These are phyloP conservation scores for Neelides folsomi DNA, from an alignment of 2,888 invertebrate species.

Conservation along the genomic window DNA sequence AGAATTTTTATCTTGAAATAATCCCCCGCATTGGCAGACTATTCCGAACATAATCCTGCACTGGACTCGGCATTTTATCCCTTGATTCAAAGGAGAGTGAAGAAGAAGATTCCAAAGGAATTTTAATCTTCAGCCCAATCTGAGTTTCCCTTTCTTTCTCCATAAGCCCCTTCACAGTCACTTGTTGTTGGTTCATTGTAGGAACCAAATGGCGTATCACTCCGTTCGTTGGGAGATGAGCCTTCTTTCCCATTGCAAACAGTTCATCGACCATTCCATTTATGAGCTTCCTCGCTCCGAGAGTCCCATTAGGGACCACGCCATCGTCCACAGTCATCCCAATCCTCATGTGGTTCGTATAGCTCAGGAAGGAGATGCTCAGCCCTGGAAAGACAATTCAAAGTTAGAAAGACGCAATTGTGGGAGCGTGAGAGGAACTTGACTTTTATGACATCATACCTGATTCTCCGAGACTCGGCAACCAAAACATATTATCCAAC, in stretches of 20 bases:
- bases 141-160: too few species aligned
- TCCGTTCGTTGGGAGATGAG: neutral
- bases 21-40: too few species aligned
- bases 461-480: slow-evolving; percentile 24
- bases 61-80: too few species aligned
- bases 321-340: slow-evolving; percentile 25
- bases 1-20: too few species aligned
- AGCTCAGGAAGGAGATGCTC: slow-evolving; percentile 25
- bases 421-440: too few species aligned
- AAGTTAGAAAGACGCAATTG: neutral
- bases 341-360: slow-evolving; percentile 20
- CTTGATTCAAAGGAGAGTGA: too few species aligned
- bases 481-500: slow-evolving; percentile 29
- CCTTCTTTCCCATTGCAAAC: neutral
- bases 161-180: too few species aligned
- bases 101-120: too few species aligned
- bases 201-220: neutral
- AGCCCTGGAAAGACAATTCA: slow-evolving; percentile 14
- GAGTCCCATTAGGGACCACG: slow-evolving; percentile 16
- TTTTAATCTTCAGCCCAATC: too few species aligned
- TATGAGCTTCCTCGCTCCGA: slow-evolving; percentile 16
- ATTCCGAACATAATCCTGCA: too few species aligned
- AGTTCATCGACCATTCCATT: slow-evolving; percentile 17
- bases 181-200: too few species aligned
- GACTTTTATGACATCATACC: slow-evolving; percentile 7